phyloP scores from a whole-genome alignment of 2,888 invertebrate genomes.

The Empis livida region DNA sequence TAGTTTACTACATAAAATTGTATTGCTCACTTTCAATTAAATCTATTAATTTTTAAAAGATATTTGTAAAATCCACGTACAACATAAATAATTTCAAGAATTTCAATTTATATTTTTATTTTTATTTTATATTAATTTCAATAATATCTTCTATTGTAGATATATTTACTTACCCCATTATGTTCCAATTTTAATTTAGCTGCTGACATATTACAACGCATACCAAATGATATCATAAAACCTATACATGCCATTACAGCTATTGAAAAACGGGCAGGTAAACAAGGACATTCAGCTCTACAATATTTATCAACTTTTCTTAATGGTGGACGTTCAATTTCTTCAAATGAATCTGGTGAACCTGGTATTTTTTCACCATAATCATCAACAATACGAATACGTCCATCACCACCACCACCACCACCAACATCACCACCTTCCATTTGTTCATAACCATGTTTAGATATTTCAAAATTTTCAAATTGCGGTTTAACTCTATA shows the following conservation, averaged over 20 bases:
- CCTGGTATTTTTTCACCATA: conserved; percentile 41
- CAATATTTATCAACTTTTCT: conserved; percentile 79
- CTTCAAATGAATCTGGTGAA: conserved; percentile 64
- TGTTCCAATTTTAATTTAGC: conserved; percentile 75
- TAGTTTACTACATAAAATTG: no score
- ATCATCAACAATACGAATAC: conserved; percentile 21
- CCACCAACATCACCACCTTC: no score
- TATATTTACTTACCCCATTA: conserved; percentile 40
- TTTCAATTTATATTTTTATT: no score
- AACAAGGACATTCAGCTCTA: conserved; percentile 73
- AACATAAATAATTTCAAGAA: no score
- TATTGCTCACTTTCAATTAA: no score
- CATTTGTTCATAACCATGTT: conserved; percentile 33
- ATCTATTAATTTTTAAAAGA: no score
- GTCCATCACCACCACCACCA: conserved; percentile 10
- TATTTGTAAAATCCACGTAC: no score
- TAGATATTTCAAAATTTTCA: conserved; percentile 29
- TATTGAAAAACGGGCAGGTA: conserved; percentile 73
- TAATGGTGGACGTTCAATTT: conserved; percentile 72
- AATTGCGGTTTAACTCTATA: conserved; percentile 18
- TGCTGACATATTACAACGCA: conserved; percentile 98
- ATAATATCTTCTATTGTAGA: not conserved
- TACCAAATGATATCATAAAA: conserved; percentile 92
- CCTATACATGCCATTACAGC: conserved; percentile 77
- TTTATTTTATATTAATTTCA: not conserved